Evolutionary conservation across 2,797 vertebrate species (phyloP).

Genomic region (Enteromius unitaeniatus): DNA sequence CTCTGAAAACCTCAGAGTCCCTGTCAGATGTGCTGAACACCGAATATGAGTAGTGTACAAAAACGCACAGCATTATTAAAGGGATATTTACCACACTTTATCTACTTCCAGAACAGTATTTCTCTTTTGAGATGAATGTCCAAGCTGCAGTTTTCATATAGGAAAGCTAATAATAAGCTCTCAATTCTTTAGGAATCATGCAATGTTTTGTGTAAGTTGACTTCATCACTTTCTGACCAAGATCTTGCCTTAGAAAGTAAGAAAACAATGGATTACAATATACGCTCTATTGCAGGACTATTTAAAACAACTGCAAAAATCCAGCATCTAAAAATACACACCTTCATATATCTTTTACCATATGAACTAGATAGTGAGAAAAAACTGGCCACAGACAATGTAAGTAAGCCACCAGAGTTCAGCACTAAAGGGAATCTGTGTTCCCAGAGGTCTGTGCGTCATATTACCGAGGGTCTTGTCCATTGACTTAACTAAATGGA

Average conservation of each 20-base stretch:
- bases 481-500: constrained; percentile 54
- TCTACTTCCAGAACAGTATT: neutral
- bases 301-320: neutral
- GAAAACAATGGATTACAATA: neutral
- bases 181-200: neutral
- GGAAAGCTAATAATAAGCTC: neutral
- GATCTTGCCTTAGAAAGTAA: neutral
- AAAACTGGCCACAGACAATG: constrained; percentile 15
- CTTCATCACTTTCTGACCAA: neutral
- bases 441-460: constrained; percentile 37
- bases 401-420: neutral
- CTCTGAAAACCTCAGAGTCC: constrained; percentile 16
- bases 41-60: neutral
- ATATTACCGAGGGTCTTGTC: constrained; percentile 36
- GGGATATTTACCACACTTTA: neutral
- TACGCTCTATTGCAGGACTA: neutral
- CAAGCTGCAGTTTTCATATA: neutral
- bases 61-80: neutral
- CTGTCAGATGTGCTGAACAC: constrained; percentile 2
- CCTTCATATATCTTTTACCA: neutral
- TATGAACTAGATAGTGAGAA: neutral
- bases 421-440: constrained; percentile 36
- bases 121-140: neutral
- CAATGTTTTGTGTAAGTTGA: neutral
- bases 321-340: neutral